Base-by-base conservation (phyloP, 2,113 vertebrate genomes). In the Orientallactaga bullata region DNA sequence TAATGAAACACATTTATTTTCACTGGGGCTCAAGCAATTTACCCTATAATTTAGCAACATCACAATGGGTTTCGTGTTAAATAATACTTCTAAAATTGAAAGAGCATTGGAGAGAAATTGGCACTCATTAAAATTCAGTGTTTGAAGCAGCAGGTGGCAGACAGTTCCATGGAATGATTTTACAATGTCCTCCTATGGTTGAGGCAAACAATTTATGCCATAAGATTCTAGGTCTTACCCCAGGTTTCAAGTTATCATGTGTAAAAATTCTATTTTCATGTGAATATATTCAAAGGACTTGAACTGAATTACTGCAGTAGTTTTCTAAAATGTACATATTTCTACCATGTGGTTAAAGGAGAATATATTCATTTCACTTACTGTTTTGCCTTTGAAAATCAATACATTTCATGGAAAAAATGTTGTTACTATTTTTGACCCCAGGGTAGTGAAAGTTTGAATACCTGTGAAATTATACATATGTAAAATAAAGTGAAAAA, bases 1-100 rank as follows among this genome's bases (percentile, higher is more conserved):
- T 94, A 77, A 87, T 84, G 81, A 93, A 92, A 90, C 47, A 74
- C 69, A 86, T 89, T 76, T 65, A 51, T 89, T 97, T 96, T 94
- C 82, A 35, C 5, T 39, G 61, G 82, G 78, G 20, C 74, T 58
- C 39, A 83, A 95, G 85, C 81, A 74, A 73, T 83, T 88, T 79
- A 76, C 55, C 77, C 71, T 65, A 18, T 80, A 89, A 96, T 95
- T 96, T 90, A 96, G n/a, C 78, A 71, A 90, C 69, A 63, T 60
- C 77, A 93, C 51, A 20, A 0, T 68, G 55, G 86, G 32, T 47
- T 94, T 92, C 4, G 1, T n/a, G 47, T 81, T 15, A 93, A 90
- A 79, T 82, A 61, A 90, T 95, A 20, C 35, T 87, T 24, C 83
- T n/a, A 15, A 84, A 85, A 55, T 1, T 72, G n/a, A 0, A 0